A percentile compares a stretch with the other conserved stretches of the same genome.
Evolutionary conservation across 2,113 vertebrate genomes (phyloP).

Genomic region (Carassius gibelio): DNA sequence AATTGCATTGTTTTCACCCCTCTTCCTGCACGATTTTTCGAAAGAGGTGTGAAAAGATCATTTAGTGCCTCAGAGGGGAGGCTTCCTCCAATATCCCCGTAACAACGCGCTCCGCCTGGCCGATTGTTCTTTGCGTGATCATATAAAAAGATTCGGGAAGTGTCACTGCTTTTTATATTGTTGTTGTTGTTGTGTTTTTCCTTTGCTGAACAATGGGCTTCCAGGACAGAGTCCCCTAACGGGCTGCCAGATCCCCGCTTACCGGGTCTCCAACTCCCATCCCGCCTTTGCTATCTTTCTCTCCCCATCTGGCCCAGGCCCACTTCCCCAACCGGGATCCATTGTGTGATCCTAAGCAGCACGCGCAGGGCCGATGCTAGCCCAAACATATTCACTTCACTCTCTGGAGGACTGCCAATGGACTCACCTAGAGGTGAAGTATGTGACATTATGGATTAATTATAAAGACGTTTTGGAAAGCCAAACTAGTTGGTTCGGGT

Average conservation of each 20-base stretch:
- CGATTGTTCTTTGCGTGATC: constrained; percentile 77
- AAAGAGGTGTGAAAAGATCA: constrained; percentile 79
- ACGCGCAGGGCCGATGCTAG: constrained; percentile 74
- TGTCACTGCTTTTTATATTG: constrained; percentile 69
- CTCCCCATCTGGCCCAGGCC: constrained; percentile 75
- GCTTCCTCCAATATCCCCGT: constrained; percentile 76
- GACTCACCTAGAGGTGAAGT: constrained; percentile 75
- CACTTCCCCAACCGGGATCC: constrained; percentile 75
- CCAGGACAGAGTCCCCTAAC: constrained; percentile 80
- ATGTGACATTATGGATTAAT: constrained; percentile 65
- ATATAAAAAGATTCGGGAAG: constrained; percentile 89
- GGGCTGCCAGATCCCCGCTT: constrained; percentile 71
- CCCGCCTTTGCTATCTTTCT: constrained; percentile 76
- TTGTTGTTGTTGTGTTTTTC: constrained; percentile 75
- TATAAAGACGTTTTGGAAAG: constrained; percentile 61
- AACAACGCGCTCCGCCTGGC: constrained; percentile 71
- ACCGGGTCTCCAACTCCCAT: constrained; percentile 73
- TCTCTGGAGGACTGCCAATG: constrained; percentile 68
- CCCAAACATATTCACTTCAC: constrained; percentile 76
- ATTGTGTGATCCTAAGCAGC: constrained; percentile 77
- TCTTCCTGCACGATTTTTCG: constrained; percentile 74
- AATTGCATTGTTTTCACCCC: constrained; percentile 71
- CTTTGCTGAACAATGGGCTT: constrained; percentile 87
- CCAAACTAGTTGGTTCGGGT: not conserved
- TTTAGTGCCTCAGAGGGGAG: constrained; percentile 74